Evolutionary conservation across 1,140 invertebrate species (phyloP), one percentile per base, ranked within the genome.

Genomic region (Diabrotica undecimpunctata): DNA sequence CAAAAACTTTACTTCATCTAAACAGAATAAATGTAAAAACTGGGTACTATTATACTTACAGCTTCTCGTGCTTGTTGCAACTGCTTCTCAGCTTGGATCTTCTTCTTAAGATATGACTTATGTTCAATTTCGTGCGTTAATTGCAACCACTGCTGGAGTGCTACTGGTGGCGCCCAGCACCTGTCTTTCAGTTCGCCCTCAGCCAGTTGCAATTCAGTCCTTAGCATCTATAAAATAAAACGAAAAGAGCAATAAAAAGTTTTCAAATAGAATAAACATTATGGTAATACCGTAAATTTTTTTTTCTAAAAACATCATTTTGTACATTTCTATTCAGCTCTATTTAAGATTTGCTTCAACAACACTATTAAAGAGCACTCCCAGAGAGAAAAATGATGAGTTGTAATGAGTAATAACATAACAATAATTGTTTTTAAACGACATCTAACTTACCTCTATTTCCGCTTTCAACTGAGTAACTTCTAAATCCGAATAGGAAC

Each of bases 111-210:
- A 78, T 95, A 96, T 50, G 90, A 81, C 72, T 92, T 90, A 78
- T 93, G 92, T 81, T 98, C 95, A 62, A 96, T 84, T 82, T 98
- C 95, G 79, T 97, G 92, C 0, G 95, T 97, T 11, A 97, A 81
- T 77, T 97, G 95, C 10, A 98, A 80, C 95, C 94, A 98, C 66
- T 93, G 88, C 75, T 96, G 94, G 7, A 97, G 82, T n/a, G 91
- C 91, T 25, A 85, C 80, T 4, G 95, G 94, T 2, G 93, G 90
- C 8, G 90, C 86, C 91, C 89, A 95, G 76, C 90, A 93, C 58
- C 91, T 85, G 75, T 94, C 91, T 74, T 94, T 91, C 25, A 96
- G 81, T 80, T 96, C 92, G 50, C 90, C 90, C 79, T 96, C 93
- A 8, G 94, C 92, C 37, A 91, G 84, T 70, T 89, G 87, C 35